phyloP scores from a whole-genome alignment of 2,113 vertebrate species.

The Myanophis thanlyinensis region DNA sequence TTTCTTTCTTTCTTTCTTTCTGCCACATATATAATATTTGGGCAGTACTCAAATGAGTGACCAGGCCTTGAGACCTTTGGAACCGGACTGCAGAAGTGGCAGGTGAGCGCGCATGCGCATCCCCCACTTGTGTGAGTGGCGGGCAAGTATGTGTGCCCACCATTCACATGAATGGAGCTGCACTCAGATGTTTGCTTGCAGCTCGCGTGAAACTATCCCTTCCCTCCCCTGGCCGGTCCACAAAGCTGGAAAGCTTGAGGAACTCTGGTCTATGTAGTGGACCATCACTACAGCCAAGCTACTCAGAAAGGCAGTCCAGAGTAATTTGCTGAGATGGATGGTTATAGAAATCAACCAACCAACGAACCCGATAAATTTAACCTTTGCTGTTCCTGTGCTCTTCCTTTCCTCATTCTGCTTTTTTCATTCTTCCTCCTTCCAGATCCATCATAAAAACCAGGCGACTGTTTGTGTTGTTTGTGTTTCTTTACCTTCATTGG shows the following conservation, averaged over 20 bases:
- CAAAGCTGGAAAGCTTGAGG: background rate
- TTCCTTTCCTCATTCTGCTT: background rate
- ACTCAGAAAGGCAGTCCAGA: background rate
- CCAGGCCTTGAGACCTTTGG: background rate
- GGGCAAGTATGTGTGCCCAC: background rate
- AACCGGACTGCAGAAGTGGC: background rate
- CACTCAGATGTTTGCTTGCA: too few species aligned
- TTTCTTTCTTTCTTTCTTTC: too few species aligned
- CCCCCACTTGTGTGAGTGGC: background rate
- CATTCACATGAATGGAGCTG: too few species aligned
- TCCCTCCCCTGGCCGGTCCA: background rate
- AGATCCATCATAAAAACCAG: conserved; percentile 53
- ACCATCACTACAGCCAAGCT: background rate
- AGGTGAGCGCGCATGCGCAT: fast-evolving
- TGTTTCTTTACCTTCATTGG: conserved; percentile 58
- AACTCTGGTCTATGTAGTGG: background rate
- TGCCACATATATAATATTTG: too few species aligned
- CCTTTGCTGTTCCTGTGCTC: background rate
- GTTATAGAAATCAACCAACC: too few species aligned
- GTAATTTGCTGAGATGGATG: background rate
- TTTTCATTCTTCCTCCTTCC: conserved; percentile 61
- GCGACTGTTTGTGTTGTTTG: conserved; percentile 61
- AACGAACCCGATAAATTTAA: background rate
- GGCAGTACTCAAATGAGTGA: too few species aligned
- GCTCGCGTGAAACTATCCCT: background rate